Conservation (phyloP, 2,113 vertebrate genomes). For the Terrapene triunguis region DNA sequence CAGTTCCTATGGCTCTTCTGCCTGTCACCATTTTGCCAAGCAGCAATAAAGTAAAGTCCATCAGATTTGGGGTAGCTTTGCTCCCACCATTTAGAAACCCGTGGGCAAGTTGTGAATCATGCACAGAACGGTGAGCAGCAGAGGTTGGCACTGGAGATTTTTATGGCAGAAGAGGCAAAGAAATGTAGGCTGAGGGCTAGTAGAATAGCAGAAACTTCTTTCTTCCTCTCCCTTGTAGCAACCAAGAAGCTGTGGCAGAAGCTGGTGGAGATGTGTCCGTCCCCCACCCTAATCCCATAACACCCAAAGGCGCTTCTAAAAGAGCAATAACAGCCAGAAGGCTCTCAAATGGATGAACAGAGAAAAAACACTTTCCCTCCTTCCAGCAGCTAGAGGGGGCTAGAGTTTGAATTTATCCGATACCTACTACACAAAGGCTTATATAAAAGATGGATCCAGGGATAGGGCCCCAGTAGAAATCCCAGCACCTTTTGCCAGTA, state of each 20-base stretch:
- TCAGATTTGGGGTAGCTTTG: constrained; percentile 8
- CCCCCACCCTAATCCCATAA: neutral
- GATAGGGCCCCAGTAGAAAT: constrained; percentile 16
- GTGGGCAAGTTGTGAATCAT: neutral
- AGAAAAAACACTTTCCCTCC: no score
- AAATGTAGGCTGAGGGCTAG: neutral
- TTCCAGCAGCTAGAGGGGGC: constrained; percentile 28
- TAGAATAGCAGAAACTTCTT: neutral
- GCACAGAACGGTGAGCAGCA: neutral
- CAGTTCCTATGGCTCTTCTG: constrained; percentile 5
- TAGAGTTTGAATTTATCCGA: constrained; percentile 9
- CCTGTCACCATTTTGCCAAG: constrained; percentile 45
- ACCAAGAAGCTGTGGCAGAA: constrained; percentile 19
- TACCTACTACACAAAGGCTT: neutral
- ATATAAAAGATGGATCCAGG: neutral
- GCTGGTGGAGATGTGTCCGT: constrained; percentile 40
- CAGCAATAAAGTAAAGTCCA: constrained; percentile 56
- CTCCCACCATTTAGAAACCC: neutral
- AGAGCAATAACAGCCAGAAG: constrained; percentile 14
- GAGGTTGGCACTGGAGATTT: neutral
- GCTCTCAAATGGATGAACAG: neutral
- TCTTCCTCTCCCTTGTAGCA: neutral
- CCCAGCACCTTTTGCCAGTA: neutral
- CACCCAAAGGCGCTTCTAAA: constrained; percentile 45
- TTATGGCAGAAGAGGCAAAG: constrained; percentile 48